Base-by-base conservation (phyloP, 2,888 invertebrate species). In the Anoplius nigerrimus region DNA sequence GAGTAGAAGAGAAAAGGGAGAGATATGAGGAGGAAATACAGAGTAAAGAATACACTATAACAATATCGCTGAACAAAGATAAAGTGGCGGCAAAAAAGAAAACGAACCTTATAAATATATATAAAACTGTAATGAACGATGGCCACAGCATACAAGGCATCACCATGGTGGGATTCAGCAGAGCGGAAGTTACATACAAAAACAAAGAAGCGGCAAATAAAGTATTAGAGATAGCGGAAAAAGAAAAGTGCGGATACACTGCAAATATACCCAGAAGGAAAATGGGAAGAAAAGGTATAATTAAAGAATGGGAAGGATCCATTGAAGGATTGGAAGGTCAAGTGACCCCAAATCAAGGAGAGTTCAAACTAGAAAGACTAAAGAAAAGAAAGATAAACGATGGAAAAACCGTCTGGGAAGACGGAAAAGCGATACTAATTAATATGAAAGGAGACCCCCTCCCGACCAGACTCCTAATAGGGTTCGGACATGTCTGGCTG, bases 401-500 rank as follows among this genome's bases (percentile, higher is more conserved):
- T 18, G 61, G 61, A 15, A 18, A 21, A 22, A 2, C 16, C 0
- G 11, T 13, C 11, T 53, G 43, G 24, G 22, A 43, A 16, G 43
- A 53, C 11, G 16, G 51, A 1, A 61, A 16, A 11, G 11, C 53
- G 2, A 61, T 61, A 4, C 22, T 53, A 0, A 2, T 53, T 3
- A 61, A 18, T 0, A 15, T 61, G 6, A 2, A 61, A 16, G 53
- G 53, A 15, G 52, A 61, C 13, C 42, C 22, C 0, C 18, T 61
- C 11, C 53, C 61, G 8, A 61, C 61, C 5, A 62, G 16, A 22
- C 18, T 54, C 6, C 20, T 62, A 45, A 24, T 62, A 1, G 61
- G 61, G 13, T 52, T 45, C 0, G 61, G 61, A 16, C 61, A 61
- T n/a, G 61, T 61, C 0, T 61, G 61, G 61, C 0, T 61, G 3